phyloP scores from a whole-genome alignment of 2,113 vertebrate species.

The Bufo gargarizans region DNA sequence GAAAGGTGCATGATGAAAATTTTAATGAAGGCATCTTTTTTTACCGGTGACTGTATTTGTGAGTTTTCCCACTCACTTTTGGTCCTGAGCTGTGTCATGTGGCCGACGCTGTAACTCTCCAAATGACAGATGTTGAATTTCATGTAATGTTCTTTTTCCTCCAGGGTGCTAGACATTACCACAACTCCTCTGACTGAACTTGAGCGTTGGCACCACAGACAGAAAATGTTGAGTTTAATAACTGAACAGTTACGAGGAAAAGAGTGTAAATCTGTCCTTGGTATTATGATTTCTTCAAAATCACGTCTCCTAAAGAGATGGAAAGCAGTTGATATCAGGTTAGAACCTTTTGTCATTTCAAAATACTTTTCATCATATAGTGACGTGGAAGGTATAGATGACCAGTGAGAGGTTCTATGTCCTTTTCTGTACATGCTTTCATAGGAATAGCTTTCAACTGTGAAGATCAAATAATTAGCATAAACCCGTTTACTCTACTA shows the following conservation, averaged over 20 bases:
- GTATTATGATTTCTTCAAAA: slow-evolving; percentile 53
- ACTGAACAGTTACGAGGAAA: slow-evolving; percentile 58
- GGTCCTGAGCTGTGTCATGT: too few relatives aligned
- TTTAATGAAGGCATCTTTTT: too few relatives aligned
- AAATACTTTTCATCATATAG: background rate
- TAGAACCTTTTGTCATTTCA: background rate
- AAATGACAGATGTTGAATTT: background rate
- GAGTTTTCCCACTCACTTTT: too few relatives aligned
- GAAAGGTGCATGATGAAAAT: too few relatives aligned
- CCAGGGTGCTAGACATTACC: slow-evolving; percentile 52
- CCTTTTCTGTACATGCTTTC: too few relatives aligned
- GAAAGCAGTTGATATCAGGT: slow-evolving; percentile 59
- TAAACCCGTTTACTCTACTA: background rate
- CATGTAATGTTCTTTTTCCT: background rate
- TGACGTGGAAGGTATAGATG: background rate
- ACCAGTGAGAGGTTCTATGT: background rate
- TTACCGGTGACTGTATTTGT: too few relatives aligned
- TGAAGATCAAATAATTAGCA: background rate
- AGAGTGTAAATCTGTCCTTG: slow-evolving; percentile 56
- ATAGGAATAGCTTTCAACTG: too few relatives aligned
- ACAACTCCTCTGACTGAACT: slow-evolving; percentile 52
- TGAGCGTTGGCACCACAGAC: slow-evolving; percentile 53
- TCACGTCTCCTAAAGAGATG: slow-evolving; percentile 55
- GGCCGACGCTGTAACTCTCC: too few relatives aligned
- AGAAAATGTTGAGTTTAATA: slow-evolving; percentile 44